Evolutionary conservation across 2,797 vertebrate species (phyloP), one percentile per base, ranked within the genome.

Genomic region (Kryptolebias ocellatus): DNA sequence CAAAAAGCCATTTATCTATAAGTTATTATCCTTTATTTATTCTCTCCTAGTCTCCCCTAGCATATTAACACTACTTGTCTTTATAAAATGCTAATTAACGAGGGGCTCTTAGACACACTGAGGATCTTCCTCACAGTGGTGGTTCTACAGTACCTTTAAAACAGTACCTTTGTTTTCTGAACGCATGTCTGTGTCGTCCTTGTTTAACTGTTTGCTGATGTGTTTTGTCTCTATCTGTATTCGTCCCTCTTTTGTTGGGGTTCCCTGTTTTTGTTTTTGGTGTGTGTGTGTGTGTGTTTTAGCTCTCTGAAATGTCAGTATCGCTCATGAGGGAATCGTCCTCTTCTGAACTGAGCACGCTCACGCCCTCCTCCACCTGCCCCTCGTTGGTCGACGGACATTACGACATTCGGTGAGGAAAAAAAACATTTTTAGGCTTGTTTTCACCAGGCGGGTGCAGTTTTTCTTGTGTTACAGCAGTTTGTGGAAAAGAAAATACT

Each of bases 281-380:
- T 37, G 16, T 50, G 34, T 64, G 53, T 80, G 70, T 62, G 42
- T 47, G 24, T 28, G 50, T 52, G 37, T 89, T 80, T 54, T 89
- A 99, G 98, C 94, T 99, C 34, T 99, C 97, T 0, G 98, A 99
- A 93, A 98, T 99, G 94, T 98, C 98, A 0, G 95, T 96, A 57
- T 98, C 96, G 0, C 88, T 99, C 67, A 92, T 96, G 89, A 95
- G 96, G 83, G 96, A 98, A 28, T 92, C 95, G 0, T 89, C 87
- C 15, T 96, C 95, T 73, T 92, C 96, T 39, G 92, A 89, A 51
- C 93, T 99, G 75, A 93, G 93, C 84, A 96, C 95, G 0, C 93
- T 99, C 79, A 99, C 98, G 2, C 98, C 98, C 0, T 99, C 98
- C 63, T 98, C 97, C 0, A 99, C 98, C 76, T 99, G 97, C 70